Evolutionary conservation across 2,797 vertebrate species (phyloP).

Genomic region (Oreortyx pictus): DNA sequence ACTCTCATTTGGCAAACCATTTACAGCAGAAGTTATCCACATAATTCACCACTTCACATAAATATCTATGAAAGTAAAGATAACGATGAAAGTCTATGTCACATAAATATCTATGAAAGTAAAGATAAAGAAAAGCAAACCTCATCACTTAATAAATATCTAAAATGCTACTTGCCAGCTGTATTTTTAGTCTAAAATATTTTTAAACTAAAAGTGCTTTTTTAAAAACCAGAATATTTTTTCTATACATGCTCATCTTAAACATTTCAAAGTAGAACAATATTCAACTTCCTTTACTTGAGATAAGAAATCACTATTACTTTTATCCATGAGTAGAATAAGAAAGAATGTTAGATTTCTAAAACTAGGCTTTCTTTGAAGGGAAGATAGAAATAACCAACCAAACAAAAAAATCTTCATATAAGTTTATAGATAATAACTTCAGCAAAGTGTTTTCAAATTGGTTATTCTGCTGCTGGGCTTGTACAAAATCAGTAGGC

Average conservation of each 20-base stretch:
- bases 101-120: background rate
- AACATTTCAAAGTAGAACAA: background rate
- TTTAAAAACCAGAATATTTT: background rate
- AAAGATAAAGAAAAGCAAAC: background rate
- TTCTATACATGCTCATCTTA: background rate
- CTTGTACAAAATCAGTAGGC: background rate
- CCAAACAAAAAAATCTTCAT: background rate
- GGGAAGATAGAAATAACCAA: too few species aligned
- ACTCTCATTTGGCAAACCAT: background rate
- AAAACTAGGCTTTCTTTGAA: too few species aligned
- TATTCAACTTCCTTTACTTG: background rate
- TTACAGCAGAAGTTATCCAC: background rate
- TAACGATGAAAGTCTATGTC: too few species aligned
- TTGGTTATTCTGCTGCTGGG: background rate
- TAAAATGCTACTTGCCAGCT: background rate
- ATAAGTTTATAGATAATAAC: background rate
- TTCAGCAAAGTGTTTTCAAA: background rate
- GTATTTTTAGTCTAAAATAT: background rate
- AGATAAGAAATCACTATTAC: background rate
- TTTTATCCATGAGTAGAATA: background rate
- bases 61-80: background rate
- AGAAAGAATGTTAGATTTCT: background rate
- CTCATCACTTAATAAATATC: rapidly evolving
- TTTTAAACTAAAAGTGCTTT: background rate
- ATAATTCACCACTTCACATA: background rate